Base-by-base conservation (phyloP, 1,140 invertebrate species). In the Cotesia vestalis region DNA sequence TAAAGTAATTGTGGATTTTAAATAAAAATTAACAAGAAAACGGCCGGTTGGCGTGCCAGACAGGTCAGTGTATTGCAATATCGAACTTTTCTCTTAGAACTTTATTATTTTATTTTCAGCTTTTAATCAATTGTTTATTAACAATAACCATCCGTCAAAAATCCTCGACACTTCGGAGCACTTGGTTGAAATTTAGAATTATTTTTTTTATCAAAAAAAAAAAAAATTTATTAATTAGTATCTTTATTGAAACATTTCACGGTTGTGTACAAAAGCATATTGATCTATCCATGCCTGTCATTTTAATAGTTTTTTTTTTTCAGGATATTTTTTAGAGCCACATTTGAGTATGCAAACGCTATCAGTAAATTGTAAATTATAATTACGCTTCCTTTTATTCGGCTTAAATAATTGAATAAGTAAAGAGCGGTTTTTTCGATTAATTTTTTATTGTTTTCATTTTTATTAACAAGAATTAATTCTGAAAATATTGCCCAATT, bases 251-350 rank as follows among this genome's bases (percentile, higher is more conserved):
- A 61, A 67, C 20, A 5, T 60, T 69, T 71, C 40, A 76, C 72
- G 73, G 72, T 78, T 79, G 77, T 83, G 76, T 78, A 80, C 81
- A 67, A 78, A 78, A 81, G 76, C 75, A 83, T 84, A 83, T 84
- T 82, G 81, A 84, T 84, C 81, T 84, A 78, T 79, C 76, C 76
- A 73, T 77, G 75, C 73, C 76, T 78, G 79, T 81, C 80, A 80
- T 75, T 76, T 74, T 66, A 68, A 75, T 66, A 73, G 73, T 66
- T 66, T 61, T 57, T 59, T 40, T 38, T 40, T 14, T 64, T 46
- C 4, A 9, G 11, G 46, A 46, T 46, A 34, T 68, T 57, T 55
- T 53, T 68, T 67, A 46, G 6, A 6, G 11, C 11, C 40, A 46
- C 40, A 46, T 46, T 46, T 9, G 40, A 46, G 27, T 27, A 27